These are phyloP conservation scores for Siphamia tubifer DNA, from an alignment of 2,113 vertebrate genomes.

Conservation along the genomic window DNA sequence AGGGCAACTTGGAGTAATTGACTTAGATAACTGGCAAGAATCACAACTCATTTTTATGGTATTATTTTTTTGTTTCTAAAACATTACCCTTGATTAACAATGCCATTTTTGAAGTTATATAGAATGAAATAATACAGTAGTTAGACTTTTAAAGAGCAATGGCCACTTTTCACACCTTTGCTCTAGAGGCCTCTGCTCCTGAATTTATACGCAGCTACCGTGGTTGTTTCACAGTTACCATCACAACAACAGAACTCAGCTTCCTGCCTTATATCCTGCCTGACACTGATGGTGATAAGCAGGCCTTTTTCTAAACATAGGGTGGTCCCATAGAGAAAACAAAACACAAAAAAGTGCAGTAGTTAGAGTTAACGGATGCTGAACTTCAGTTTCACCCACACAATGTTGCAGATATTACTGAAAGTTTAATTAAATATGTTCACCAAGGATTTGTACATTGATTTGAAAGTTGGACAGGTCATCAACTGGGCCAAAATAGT, in stretches of 20 bases:
- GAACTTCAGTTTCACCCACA: too few species aligned
- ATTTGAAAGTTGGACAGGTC: conserved; percentile 34
- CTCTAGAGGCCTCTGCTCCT: conserved; percentile 1
- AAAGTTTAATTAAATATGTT: conserved; percentile 21
- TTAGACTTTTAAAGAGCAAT: too few species aligned
- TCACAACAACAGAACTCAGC: conserved; percentile 25
- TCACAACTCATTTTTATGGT: too few species aligned
- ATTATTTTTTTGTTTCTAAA: too few species aligned
- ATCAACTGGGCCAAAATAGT: conserved; percentile 55
- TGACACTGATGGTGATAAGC: neutral
- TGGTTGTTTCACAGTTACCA: conserved; percentile 46
- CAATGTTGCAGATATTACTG: neutral
- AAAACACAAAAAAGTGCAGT: too few species aligned
- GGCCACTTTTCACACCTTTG: neutral
- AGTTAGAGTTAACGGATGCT: too few species aligned
- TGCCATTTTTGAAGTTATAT: too few species aligned
- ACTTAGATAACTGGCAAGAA: too few species aligned
- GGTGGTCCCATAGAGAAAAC: too few species aligned
- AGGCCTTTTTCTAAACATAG: neutral
- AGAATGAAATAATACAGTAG: too few species aligned
- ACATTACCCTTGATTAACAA: too few species aligned
- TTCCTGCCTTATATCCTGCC: conserved; percentile 10
- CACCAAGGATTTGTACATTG: conserved; percentile 10
- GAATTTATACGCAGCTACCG: neutral
- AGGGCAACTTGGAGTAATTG: too few species aligned